A percentile compares a stretch with the other conserved stretches of the same genome.
Conservation (phyloP, 2,888 invertebrate species). For the Watsonalla cultraria region DNA sequence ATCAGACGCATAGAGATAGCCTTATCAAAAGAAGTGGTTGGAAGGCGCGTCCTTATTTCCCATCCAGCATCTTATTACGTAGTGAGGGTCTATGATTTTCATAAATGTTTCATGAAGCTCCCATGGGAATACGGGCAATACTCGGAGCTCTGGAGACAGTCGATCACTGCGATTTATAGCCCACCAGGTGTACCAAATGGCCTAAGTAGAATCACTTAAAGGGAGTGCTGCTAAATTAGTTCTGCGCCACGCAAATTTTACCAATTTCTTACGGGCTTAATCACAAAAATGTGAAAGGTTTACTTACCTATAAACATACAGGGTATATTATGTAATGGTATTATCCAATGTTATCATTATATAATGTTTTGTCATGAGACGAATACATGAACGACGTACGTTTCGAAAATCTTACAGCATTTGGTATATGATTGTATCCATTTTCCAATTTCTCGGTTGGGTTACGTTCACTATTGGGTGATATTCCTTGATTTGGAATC, state of each 20-base stretch:
- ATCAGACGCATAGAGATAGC: not conserved
- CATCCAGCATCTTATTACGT: not conserved
- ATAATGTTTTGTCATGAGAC: too few relatives aligned
- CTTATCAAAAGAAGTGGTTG: not conserved
- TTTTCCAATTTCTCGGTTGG: not conserved
- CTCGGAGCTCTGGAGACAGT: not conserved
- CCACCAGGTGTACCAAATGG: slow-evolving; percentile 3
- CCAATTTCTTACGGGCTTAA: not conserved
- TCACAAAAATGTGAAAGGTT: not conserved
- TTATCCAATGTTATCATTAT: too few relatives aligned
- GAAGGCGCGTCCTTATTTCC: not conserved
- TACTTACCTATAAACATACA: too few relatives aligned
- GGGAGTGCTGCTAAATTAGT: not conserved
- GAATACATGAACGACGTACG: too few relatives aligned
- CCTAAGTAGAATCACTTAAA: not conserved
- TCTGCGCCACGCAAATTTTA: not conserved
- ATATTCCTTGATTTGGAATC: not conserved
- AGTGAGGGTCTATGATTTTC: not conserved
- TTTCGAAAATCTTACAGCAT: too few relatives aligned
- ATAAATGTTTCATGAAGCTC: not conserved
- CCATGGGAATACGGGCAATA: not conserved
- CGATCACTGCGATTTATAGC: not conserved
- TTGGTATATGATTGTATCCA: not conserved
- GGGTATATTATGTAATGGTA: too few relatives aligned
- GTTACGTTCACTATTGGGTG: not conserved